phyloP scores from a whole-genome alignment of 2,888 invertebrate species.

The Macroteleia sp. region DNA sequence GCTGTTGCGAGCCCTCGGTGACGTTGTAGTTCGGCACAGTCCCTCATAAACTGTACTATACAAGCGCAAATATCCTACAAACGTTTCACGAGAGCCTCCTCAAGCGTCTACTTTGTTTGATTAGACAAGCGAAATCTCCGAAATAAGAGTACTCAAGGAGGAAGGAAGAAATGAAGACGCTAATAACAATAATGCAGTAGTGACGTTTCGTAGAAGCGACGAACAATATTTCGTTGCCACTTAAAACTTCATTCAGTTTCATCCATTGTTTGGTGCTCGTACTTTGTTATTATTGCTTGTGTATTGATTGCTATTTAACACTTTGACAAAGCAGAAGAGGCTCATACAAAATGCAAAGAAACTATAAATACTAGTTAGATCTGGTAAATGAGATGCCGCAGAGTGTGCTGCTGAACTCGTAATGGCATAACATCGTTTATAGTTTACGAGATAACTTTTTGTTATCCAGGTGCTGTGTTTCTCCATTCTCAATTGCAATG shows the following conservation, averaged over 20 bases:
- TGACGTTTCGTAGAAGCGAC: too few relatives aligned
- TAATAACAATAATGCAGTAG: slow-evolving; percentile 30
- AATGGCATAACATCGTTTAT: not conserved
- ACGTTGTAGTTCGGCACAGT: slow-evolving; percentile 8
- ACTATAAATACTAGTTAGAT: slow-evolving; percentile 8
- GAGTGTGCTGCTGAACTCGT: not conserved
- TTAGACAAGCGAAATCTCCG: slow-evolving; percentile 32
- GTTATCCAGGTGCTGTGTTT: not conserved
- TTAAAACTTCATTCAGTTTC: too few relatives aligned
- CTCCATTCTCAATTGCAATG: not conserved
- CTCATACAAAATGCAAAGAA: slow-evolving; percentile 16
- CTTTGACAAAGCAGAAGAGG: not conserved
- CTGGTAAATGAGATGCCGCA: not conserved
- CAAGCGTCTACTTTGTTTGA: slow-evolving; percentile 43
- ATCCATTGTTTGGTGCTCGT: too few relatives aligned
- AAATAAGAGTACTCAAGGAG: slow-evolving; percentile 21
- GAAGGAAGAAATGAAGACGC: not conserved
- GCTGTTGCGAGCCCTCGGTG: slow-evolving; percentile 29
- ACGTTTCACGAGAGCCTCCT: slow-evolving; percentile 29
- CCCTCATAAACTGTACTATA: slow-evolving; percentile 30
- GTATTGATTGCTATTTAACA: slow-evolving; percentile 24
- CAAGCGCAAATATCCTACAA: slow-evolving; percentile 13
- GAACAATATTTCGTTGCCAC: not conserved
- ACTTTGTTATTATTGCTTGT: not conserved
- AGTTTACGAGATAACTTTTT: not conserved